Percentiles rank a stretch among this genome's conserved stretches.
Evolutionary conservation across 2,888 invertebrate genomes (phyloP).

Genomic region (Lasioglossum villosulum): DNA sequence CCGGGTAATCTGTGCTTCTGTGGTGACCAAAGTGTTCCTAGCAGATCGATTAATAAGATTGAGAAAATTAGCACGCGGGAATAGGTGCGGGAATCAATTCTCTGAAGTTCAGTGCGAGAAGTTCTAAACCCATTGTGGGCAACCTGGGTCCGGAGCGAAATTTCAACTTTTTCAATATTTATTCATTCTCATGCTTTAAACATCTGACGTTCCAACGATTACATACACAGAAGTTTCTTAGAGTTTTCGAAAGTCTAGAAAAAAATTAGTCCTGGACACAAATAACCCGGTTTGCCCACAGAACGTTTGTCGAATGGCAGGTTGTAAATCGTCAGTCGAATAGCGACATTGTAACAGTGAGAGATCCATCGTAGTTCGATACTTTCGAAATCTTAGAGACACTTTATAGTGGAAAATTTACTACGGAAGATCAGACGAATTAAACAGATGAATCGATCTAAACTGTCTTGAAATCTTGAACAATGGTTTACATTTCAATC

Average conservation of each 20-base stretch:
- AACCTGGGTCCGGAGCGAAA: not conserved
- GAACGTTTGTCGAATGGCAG: not conserved
- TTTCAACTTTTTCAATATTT: not conserved
- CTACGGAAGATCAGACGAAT: not conserved
- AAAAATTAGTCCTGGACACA: not conserved
- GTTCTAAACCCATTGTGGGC: not conserved
- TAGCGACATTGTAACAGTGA: not conserved
- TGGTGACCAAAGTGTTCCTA: conserved; percentile 49
- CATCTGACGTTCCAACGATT: not conserved
- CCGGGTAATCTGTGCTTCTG: conserved; percentile 26
- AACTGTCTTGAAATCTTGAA: not conserved
- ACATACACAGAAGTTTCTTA: not conserved
- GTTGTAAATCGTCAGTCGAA: not conserved
- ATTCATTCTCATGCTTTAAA: not conserved
- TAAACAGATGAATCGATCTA: not conserved
- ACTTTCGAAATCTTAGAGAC: not conserved
- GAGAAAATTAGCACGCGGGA: conserved; percentile 6
- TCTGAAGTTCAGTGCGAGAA: conserved; percentile 9
- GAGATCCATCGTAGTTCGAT: not conserved
- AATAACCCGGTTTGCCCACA: not conserved
- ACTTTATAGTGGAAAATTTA: not conserved
- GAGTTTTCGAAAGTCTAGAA: not conserved
- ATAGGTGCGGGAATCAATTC: conserved; percentile 26
- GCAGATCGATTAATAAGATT: conserved; percentile 25
- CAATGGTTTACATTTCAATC: not conserved